A percentile compares a stretch with the other conserved stretches of the same genome.
Evolutionary conservation across 2,797 vertebrate species (phyloP).

Genomic region (Falco biarmicus): DNA sequence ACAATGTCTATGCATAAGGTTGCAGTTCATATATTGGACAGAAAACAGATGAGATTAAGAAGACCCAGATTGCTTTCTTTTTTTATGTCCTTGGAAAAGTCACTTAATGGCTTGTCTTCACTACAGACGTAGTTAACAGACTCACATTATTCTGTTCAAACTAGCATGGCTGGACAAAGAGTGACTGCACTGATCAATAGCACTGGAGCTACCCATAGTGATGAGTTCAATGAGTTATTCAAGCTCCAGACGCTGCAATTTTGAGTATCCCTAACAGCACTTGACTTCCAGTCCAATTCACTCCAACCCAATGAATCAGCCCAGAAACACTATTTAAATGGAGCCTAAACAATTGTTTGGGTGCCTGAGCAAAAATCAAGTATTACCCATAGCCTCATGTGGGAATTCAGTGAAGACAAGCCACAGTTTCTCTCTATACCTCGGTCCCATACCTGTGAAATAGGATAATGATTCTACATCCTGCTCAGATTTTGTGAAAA

Average conservation of each 20-base stretch:
- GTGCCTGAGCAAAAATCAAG: not conserved
- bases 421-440: not conserved
- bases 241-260: not conserved
- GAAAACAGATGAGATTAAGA: not conserved
- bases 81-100: not conserved
- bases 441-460: not conserved
- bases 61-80: not conserved
- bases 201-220: not conserved
- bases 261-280: not conserved
- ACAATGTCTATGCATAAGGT: not conserved
- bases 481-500: not conserved
- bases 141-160: accelerated
- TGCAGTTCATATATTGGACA: not conserved
- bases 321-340: not conserved
- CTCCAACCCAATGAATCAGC: not conserved
- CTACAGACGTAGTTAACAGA: not conserved
- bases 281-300: not conserved
- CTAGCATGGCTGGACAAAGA: accelerated
- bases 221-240: not conserved
- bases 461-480: not conserved
- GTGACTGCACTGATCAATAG: not conserved
- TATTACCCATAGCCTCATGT: not conserved
- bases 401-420: slow-evolving; percentile 38
- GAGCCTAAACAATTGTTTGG: not conserved
- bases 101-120: slow-evolving; percentile 40